Evolutionary conservation across 2,888 invertebrate species (phyloP).

Genomic region (Stenoptilia bipunctidactyla): DNA sequence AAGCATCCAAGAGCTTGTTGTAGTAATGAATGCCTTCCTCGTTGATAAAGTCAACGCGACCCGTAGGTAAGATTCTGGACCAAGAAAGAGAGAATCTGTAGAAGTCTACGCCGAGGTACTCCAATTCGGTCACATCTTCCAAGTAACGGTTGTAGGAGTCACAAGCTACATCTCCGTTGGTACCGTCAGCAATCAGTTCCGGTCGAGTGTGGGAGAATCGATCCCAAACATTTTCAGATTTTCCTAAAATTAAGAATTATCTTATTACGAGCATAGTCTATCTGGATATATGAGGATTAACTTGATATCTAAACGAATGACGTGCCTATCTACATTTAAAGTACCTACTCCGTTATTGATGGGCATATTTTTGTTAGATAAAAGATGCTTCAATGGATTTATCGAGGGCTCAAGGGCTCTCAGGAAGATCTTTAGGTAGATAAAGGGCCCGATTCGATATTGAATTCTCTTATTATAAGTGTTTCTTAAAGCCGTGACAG

Average conservation of each 20-base stretch:
- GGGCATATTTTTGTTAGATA: too few species aligned
- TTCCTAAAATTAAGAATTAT: constrained; percentile 68
- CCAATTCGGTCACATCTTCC: constrained; percentile 69
- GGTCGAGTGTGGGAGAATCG: constrained; percentile 60
- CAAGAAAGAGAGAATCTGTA: constrained; percentile 74
- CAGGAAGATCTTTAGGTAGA: too few species aligned
- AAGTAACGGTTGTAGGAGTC: constrained; percentile 78
- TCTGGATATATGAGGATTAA: too few species aligned
- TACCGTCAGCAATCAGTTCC: constrained; percentile 71
- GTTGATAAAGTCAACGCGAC: constrained; percentile 67
- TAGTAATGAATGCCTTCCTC: constrained; percentile 75
- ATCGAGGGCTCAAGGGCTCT: too few species aligned
- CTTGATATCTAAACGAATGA: too few species aligned
- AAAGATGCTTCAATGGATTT: too few species aligned
- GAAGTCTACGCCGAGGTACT: constrained; percentile 65
- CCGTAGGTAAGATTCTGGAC: constrained; percentile 75
- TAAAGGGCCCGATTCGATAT: too few species aligned
- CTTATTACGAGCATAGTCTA: too few species aligned
- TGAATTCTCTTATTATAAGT: too few species aligned
- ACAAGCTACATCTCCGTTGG: constrained; percentile 77
- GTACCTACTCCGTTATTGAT: too few species aligned
- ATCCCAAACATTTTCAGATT: constrained; percentile 76
- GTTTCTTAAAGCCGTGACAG: too few species aligned
- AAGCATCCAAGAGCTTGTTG: constrained; percentile 73
- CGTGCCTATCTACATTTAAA: too few species aligned